phyloP scores from a whole-genome alignment of 1,140 invertebrate species.

The Formica selysi region DNA sequence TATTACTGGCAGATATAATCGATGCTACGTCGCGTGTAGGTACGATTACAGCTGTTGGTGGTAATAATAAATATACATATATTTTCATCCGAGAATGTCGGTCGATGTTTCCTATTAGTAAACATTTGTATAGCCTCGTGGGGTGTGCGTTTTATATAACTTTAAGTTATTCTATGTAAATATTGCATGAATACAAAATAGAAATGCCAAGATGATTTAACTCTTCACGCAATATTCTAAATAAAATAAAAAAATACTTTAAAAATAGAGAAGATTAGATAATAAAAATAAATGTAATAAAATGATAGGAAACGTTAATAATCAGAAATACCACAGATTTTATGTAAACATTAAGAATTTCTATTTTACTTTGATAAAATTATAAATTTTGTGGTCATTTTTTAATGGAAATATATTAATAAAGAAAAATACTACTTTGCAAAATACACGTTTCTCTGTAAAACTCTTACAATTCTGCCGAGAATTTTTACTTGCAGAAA shows the following conservation, averaged over 20 bases:
- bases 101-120: background rate
- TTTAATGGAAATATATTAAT: background rate
- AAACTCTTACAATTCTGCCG: background rate
- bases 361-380: background rate
- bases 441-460: no score
- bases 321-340: background rate
- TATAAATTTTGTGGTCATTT: background rate
- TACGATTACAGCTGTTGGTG: conserved; percentile 30
- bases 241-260: background rate
- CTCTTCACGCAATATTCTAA: background rate
- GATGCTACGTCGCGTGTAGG: conserved; percentile 35
- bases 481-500: conserved; percentile 3
- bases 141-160: background rate
- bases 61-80: conserved; percentile 59
- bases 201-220: background rate
- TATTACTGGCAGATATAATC: conserved; percentile 45
- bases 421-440: no score
- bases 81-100: conserved; percentile 31
- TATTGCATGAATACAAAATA: background rate
- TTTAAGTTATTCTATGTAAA: conserved; percentile 16
- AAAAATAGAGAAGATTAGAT: background rate
- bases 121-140: conserved; percentile 1
- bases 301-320: background rate
- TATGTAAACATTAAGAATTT: background rate
- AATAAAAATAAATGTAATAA: background rate